A percentile compares a stretch with the other conserved stretches of the same genome.
Evolutionary conservation across 2,113 vertebrate genomes (phyloP).

Genomic region (Sprattus sprattus): DNA sequence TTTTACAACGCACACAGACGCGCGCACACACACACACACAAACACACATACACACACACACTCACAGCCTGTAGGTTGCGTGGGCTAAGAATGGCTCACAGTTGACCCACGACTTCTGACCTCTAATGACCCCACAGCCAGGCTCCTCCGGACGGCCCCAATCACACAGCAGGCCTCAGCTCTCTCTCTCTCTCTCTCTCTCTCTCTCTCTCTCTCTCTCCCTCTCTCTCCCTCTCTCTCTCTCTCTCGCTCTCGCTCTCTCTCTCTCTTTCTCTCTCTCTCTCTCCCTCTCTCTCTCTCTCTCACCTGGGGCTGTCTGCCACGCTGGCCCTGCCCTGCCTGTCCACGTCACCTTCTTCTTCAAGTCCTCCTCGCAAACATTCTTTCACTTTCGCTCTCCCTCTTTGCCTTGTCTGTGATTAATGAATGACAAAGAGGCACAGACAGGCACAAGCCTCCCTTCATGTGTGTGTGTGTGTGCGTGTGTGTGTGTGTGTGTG

Average conservation of each 20-base stretch:
- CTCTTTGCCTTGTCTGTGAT: not conserved
- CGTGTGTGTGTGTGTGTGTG: too few relatives aligned
- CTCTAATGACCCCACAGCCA: too few relatives aligned
- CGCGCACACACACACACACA: not conserved
- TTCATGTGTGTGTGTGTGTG: not conserved
- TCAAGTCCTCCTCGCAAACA: not conserved
- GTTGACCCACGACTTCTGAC: too few relatives aligned
- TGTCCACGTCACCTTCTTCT: not conserved
- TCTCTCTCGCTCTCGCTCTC: too few relatives aligned
- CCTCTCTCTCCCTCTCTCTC: not conserved
- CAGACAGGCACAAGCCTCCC: constrained; percentile 21
- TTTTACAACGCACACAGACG: not conserved
- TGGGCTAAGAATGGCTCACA: too few relatives aligned
- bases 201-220: not conserved
- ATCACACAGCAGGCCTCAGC: not conserved
- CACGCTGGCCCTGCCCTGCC: too few relatives aligned
- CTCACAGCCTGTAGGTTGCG: not conserved
- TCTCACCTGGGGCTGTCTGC: too few relatives aligned
- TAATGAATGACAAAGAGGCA: not conserved
- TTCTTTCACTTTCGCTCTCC: not conserved
- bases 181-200: not conserved
- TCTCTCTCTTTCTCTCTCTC: too few relatives aligned
- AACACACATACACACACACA: not conserved
- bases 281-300: not conserved
- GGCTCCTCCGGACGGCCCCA: not conserved